Percentiles rank a stretch among this genome's conserved stretches.
Evolutionary conservation across 2,113 vertebrate genomes (phyloP).

Genomic region (Hymenochirus boettgeri): DNA sequence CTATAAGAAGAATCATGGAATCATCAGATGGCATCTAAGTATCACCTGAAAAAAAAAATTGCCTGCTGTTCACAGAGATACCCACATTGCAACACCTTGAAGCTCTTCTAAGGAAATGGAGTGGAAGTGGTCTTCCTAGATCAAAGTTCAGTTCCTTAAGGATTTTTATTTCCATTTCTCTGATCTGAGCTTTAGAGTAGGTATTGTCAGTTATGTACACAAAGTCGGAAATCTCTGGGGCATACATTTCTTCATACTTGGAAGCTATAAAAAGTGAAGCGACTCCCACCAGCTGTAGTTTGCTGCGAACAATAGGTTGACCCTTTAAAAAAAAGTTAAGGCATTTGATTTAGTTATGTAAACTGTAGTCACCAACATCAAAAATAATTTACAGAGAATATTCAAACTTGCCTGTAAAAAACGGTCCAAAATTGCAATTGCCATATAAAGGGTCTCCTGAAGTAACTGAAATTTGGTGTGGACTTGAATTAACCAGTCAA

Average conservation of each 20-base stretch:
- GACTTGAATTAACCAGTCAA: slow-evolving; percentile 94
- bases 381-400: too few relatives aligned
- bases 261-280: slow-evolving; percentile 84
- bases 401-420: slow-evolving; percentile 77
- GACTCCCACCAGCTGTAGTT: slow-evolving; percentile 85
- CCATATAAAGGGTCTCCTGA: slow-evolving; percentile 91
- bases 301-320: slow-evolving; percentile 74
- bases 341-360: too few relatives aligned
- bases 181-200: slow-evolving; percentile 75
- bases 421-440: slow-evolving; percentile 81
- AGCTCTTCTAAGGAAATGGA: slow-evolving; percentile 87
- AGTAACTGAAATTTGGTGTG: slow-evolving; percentile 86
- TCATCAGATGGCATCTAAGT: background rate
- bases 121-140: slow-evolving; percentile 82
- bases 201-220: slow-evolving; percentile 89
- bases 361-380: too few relatives aligned
- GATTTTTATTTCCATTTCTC: slow-evolving; percentile 81
- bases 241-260: slow-evolving; percentile 89
- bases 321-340: slow-evolving; percentile 54
- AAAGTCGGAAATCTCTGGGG: slow-evolving; percentile 80
- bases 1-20: too few relatives aligned
- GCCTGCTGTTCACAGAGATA: background rate
- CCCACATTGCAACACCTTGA: slow-evolving; percentile 85
- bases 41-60: too few relatives aligned
- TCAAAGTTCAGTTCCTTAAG: slow-evolving; percentile 74